Evolutionary conservation across 2,888 invertebrate genomes (phyloP).

Genomic region (Metacarcinus magister): DNA sequence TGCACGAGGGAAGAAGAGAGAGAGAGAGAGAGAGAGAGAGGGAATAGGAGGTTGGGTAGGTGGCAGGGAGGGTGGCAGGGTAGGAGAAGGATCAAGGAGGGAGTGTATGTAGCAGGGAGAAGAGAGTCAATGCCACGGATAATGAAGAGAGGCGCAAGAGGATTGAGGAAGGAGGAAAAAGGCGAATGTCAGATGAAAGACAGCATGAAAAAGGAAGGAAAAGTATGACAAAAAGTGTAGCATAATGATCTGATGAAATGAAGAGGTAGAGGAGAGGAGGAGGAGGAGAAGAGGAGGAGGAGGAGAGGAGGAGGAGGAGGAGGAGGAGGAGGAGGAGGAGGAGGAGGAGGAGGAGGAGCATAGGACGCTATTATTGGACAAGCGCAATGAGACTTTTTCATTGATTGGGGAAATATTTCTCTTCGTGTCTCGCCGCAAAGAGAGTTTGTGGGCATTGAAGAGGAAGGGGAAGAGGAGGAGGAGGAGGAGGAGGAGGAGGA

Average conservation of each 20-base stretch:
- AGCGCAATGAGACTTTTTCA: not conserved
- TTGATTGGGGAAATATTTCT: not conserved
- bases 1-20: not conserved
- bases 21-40: constrained; percentile 9
- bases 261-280: not conserved
- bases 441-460: not conserved
- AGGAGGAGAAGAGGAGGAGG: not conserved
- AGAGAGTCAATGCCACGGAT: not conserved
- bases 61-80: not conserved
- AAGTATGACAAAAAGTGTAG: not conserved
- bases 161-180: not conserved
- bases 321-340: not conserved
- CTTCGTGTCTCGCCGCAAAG: not conserved
- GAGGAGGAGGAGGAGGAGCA: constrained; percentile 20
- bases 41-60: not conserved
- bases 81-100: not conserved
- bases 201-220: not conserved
- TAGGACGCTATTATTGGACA: constrained; percentile 1
- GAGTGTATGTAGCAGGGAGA: not conserved
- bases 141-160: not conserved
- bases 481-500: not conserved
- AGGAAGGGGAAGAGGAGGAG: not conserved
- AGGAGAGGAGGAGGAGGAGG: constrained; percentile 32
- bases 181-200: not conserved
- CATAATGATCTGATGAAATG: not conserved